Evolutionary conservation across 2,113 vertebrate genomes (phyloP), one percentile per base, ranked within the genome.

Genomic region (Ascaphus truei): DNA sequence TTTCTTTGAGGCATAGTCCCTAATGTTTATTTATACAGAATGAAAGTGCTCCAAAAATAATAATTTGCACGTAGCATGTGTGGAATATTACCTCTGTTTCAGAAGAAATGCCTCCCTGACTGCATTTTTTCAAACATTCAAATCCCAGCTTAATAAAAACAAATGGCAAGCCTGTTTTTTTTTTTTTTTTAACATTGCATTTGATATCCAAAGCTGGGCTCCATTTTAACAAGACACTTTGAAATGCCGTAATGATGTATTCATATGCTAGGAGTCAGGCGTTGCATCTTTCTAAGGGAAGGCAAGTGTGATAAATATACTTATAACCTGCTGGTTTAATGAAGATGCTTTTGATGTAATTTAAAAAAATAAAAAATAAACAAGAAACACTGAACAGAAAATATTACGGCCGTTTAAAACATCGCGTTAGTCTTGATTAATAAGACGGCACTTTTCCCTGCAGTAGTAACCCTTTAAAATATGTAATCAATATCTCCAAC

Each of bases 81-180:
- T 81, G 57, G 76, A 80, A 77, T 83, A 86, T 81, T 81, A 82
- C 77, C 77, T 79, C 71, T 18, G 77, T 83, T 87, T 86, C 79
- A 80, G 72, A 82, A 83, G 72, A 83, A 88, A 88, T 86, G 79
- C 75, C 77, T 91, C 79, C 83, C 82, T 79, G 72, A 85, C 73
- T 84, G 74, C 73, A 31, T 67, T 79, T 72, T 72, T 76, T 71
- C 80, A 85, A 81, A 83, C 80, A 79, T 75, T 83, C 83, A 91
- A 91, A 90, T 91, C 88, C 88, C 89, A 91, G 82, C 52, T 91
- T 89, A 91, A 92, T 91, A 91, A 90, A 90, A 88, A 85, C 79
- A 86, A 91, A 88, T 83, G 73, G 80, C 84, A 84, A 78, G 76
- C 72, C 73, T 89, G 74, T 78, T 84, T 85, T 86, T 81, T 83